phyloP scores from a whole-genome alignment of 2,888 invertebrate genomes.

The Amphimallon solstitiale region DNA sequence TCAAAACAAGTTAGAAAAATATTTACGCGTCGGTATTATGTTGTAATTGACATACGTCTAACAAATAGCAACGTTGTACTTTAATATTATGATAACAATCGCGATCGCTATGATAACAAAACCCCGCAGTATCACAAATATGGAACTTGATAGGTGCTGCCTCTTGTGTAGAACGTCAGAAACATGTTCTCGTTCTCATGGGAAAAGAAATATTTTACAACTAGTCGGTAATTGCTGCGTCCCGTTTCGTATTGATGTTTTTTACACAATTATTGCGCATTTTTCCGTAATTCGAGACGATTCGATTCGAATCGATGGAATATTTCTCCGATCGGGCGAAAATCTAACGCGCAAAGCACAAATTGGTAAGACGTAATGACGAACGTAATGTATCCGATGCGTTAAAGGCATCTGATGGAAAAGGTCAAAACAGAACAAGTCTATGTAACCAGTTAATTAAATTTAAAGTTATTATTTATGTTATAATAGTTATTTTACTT shows the following conservation, averaged over 20 bases:
- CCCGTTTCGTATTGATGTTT: constrained; percentile 28
- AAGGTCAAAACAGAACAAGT: too few relatives aligned
- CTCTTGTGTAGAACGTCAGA: constrained; percentile 40
- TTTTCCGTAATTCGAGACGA: constrained; percentile 11
- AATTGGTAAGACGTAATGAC: background rate
- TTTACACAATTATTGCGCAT: constrained; percentile 21
- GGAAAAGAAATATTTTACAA: constrained; percentile 35
- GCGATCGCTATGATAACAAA: constrained; percentile 44
- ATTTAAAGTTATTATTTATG: too few relatives aligned
- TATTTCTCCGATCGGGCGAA: constrained; percentile 3
- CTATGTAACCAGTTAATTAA: too few relatives aligned
- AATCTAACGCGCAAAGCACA: background rate
- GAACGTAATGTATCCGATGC: background rate
- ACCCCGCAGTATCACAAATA: constrained; percentile 37
- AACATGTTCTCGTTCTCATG: constrained; percentile 44
- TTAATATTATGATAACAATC: constrained; percentile 41
- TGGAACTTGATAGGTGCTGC: constrained; percentile 41
- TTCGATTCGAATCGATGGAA: constrained; percentile 10
- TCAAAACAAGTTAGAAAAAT: constrained; percentile 29
- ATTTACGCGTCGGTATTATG: constrained; percentile 29
- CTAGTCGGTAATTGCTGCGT: constrained; percentile 29
- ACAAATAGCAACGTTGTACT: constrained; percentile 37
- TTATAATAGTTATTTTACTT: too few relatives aligned
- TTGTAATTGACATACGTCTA: constrained; percentile 38
- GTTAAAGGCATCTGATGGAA: background rate